Base-by-base conservation (phyloP, 2,113 vertebrate species). In the Psittacara wagleri region DNA sequence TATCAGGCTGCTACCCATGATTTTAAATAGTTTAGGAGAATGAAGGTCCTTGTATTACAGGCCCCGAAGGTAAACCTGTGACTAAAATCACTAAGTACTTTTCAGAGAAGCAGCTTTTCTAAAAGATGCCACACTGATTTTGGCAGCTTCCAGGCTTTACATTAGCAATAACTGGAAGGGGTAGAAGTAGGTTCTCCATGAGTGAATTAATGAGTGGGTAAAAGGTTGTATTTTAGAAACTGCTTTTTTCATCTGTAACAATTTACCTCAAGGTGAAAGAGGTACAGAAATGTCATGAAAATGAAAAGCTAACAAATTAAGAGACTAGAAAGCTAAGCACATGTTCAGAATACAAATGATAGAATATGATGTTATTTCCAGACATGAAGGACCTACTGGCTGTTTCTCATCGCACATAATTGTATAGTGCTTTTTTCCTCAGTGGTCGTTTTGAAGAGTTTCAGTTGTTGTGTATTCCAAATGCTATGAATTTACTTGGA, bases 231-330 rank as follows among this genome's bases (percentile, higher is more conserved):
- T 85, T 83, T 92, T 92, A 63, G 57, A 89, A 91, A 62, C 33
- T 48, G 14, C 39, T 83, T 77, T 92, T 92, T 85, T 92, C 66
- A 75, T 66, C 57, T 96, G 49, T 85, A 88, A n/a, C 33, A 66
- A 68, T 88, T 83, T 78, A 76, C n/a, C 92, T 92, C 66, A 76
- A 96, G 59, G 66, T 76, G 86, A 49, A 74, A 39, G 67, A 85
- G 64, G 61, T 46, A 72, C 57, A 79, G 66, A 84, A 85, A 73
- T 87, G n/a, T 79, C 52, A 75, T 49, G 78, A 85, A 91, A 95
- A 88, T 62, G 8, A 51, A 86, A 74, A 92, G 8, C 29, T 78
- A 64, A 72, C 31, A 49, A 77, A 46, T 57, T 46, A 24, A 27
- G 46, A 70, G 14, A 75, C 31, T 11, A 79, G 48, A 57, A 62